Conservation (phyloP, 2,888 invertebrate species). For the Buathra laborator region DNA sequence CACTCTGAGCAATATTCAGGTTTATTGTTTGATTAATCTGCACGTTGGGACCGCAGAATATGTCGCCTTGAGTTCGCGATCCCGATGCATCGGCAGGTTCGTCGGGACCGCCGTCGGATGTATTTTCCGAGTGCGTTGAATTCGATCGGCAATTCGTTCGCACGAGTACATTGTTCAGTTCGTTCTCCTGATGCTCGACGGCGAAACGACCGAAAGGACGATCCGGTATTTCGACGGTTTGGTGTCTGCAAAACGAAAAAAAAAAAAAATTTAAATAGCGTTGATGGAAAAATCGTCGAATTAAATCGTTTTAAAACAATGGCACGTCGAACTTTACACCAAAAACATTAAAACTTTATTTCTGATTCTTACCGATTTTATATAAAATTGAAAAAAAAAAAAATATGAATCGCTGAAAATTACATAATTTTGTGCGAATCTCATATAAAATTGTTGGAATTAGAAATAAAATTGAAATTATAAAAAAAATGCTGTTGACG, state of each 20-base stretch:
- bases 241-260: conserved; percentile 73
- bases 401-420: too few species aligned
- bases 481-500: too few species aligned
- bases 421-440: too few species aligned
- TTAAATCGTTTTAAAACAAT: neutral
- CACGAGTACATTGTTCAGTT: conserved; percentile 71
- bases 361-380: too few species aligned
- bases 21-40: conserved; percentile 72
- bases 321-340: too few species aligned
- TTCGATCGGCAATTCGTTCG: conserved; percentile 68
- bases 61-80: conserved; percentile 57
- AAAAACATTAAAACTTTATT: too few species aligned
- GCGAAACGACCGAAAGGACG: conserved; percentile 73
- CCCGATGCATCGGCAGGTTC: conserved; percentile 44
- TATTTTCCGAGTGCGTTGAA: conserved; percentile 57
- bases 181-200: conserved; percentile 76
- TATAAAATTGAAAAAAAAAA: too few species aligned
- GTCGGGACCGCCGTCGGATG: conserved; percentile 54
- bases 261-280: neutral
- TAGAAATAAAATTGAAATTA: too few species aligned
- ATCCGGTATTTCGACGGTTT: conserved; percentile 71
- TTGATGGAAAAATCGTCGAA: neutral
- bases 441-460: too few species aligned
- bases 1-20: conserved; percentile 61
- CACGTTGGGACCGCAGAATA: conserved; percentile 67